These are phyloP conservation scores for Watsonalla binaria DNA, from an alignment of 2,888 invertebrate species.

Conservation along the genomic window DNA sequence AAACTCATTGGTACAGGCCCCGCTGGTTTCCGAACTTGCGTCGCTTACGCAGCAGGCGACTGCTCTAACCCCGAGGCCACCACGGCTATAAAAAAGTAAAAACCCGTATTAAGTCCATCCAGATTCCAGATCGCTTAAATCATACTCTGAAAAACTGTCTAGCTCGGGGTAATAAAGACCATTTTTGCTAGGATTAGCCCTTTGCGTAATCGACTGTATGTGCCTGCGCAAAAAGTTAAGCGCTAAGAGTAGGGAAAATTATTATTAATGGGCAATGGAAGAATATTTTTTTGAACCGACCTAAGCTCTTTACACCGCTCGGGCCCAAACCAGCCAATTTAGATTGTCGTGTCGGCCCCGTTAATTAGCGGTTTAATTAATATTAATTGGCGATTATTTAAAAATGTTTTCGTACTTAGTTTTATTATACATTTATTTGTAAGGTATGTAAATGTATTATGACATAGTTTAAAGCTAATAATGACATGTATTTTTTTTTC, in stretches of 20 bases:
- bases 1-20: too few relatives aligned
- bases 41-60: too few relatives aligned
- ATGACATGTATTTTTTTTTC: too few relatives aligned
- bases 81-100: too few relatives aligned
- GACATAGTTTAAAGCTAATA: too few relatives aligned
- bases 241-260: constrained; percentile 43
- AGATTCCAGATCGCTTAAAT: constrained; percentile 18
- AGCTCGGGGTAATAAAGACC: constrained; percentile 7
- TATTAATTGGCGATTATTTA: constrained; percentile 68
- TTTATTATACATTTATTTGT: neutral
- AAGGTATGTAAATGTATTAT: neutral
- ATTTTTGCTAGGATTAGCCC: constrained; percentile 37
- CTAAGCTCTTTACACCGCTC: constrained; percentile 55
- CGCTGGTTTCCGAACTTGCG: too few relatives aligned
- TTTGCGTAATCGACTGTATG: constrained; percentile 53
- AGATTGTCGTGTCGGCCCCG: constrained; percentile 49
- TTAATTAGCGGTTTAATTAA: constrained; percentile 72
- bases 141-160: constrained; percentile 20
- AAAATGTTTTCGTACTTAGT: constrained; percentile 29
- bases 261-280: constrained; percentile 57
- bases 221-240: constrained; percentile 39
- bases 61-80: too few relatives aligned
- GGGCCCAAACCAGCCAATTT: constrained; percentile 53
- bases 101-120: constrained; percentile 6
- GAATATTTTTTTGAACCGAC: constrained; percentile 49